Base-by-base conservation (phyloP, 2,113 vertebrate species). In the Vireo altiloquus region DNA sequence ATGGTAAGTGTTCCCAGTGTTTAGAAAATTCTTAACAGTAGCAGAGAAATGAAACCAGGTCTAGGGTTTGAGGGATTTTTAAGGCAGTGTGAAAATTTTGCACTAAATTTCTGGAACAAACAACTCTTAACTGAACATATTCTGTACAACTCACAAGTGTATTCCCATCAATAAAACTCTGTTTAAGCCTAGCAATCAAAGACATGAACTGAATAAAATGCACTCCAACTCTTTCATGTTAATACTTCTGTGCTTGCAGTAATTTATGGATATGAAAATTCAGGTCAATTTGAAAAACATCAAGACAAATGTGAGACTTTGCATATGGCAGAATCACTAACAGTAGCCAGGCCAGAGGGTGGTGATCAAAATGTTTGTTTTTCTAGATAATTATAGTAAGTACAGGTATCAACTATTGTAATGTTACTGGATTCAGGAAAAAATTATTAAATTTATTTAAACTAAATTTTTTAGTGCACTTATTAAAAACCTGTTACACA, bases 331-430 rank as follows among this genome's bases (percentile, higher is more conserved):
- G 33, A 75, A 52, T 31, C 25, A 23, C 47, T 56, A 78, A n/a
- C 1, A 1, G 54, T 40, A 87, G 15, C 20, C 54, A 83, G 19
- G 27, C 56, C 4, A 0, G 42, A 0, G 1, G n/a, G 24, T 44
- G 22, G 27, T 70, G 76, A 93, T 75, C 9, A 83, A 78, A 85
- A 87, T 24, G 17, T 70, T 47, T 87, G 6, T 40, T 89, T 75
- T 93, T 63, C 46, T 59, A 56, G 16, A 9, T 74, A 74, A 77
- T 63, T 81, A 42, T 10, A 66, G 54, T 61, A 94, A 78, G 81
- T 35, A 81, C 33, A 86, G 13, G 10, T 37, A 68, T 68, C 64
- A 75, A 15, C 21, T 63, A 17, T 28, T 59, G 6, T 16, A 54
- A 70, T 39, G 10, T 28, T 63, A 28, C 27, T 84, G 44, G 35